These are phyloP conservation scores for Hepsetus odoe DNA, from an alignment of 2,113 vertebrate species.

Conservation along the genomic window DNA sequence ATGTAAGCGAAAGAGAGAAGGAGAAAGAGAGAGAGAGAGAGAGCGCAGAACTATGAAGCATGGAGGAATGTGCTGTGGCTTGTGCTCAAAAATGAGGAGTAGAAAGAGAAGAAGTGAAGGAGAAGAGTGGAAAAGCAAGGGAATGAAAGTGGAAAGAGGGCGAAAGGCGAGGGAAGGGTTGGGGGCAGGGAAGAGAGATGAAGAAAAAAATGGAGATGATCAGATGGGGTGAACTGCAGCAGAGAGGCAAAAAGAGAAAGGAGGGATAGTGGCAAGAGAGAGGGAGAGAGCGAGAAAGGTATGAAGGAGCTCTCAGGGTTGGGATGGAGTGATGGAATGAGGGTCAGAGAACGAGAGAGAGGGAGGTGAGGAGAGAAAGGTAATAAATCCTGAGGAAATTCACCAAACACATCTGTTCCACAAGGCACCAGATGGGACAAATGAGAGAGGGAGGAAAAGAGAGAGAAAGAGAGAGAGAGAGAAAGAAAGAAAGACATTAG, in stretches of 20 bases:
- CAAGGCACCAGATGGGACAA: conserved; percentile 34
- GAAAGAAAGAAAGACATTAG: neutral
- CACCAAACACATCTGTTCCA: conserved; percentile 47
- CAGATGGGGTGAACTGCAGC: conserved; percentile 14
- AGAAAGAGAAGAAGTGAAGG: neutral
- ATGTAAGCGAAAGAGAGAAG: conserved; percentile 42
- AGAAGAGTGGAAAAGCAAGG: conserved; percentile 42
- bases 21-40: neutral
- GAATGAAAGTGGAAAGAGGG: conserved; percentile 46
- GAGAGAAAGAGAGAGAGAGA: no score
- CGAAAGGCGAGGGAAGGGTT: neutral
- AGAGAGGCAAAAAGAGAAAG: conserved; percentile 53
- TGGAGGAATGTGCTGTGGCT: neutral
- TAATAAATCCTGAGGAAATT: conserved; percentile 22
- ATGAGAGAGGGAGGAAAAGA: neutral
- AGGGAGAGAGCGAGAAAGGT: neutral
- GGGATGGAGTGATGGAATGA: neutral
- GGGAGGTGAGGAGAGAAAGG: conserved; percentile 31
- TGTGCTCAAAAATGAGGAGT: neutral
- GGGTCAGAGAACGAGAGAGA: neutral
- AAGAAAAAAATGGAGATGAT: conserved; percentile 24
- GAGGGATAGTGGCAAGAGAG: neutral
- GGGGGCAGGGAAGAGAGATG: conserved; percentile 34
- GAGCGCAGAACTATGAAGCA: neutral
- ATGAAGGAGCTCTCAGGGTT: neutral